Evolutionary conservation across 2,888 invertebrate genomes (phyloP).

Genomic region (Acronicta leporina): DNA sequence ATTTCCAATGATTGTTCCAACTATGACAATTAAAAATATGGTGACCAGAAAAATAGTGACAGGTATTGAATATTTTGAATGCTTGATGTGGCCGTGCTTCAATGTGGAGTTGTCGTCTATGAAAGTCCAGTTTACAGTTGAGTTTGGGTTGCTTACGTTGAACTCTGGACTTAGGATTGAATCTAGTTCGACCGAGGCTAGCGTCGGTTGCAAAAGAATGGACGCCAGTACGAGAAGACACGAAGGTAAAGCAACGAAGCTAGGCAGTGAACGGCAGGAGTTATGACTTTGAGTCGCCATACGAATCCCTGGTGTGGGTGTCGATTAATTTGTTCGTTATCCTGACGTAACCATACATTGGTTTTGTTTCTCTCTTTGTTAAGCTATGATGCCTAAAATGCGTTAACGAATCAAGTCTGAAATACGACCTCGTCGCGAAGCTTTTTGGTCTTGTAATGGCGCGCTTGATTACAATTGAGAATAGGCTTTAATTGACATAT

Average conservation of each 20-base stretch:
- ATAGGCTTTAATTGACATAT: conserved; percentile 83
- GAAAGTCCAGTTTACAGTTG: conserved; percentile 77
- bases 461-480: conserved; percentile 76
- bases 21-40: conserved; percentile 92
- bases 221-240: conserved; percentile 84
- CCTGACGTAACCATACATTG: conserved; percentile 84
- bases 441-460: conserved; percentile 76
- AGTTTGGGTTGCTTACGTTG: conserved; percentile 71
- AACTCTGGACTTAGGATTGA: conserved; percentile 64
- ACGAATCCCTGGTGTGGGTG: conserved; percentile 85
- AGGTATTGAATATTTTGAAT: conserved; percentile 80
- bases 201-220: conserved; percentile 73
- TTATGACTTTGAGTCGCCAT: conserved; percentile 87
- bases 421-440: conserved; percentile 79
- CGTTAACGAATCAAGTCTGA: conserved; percentile 78
- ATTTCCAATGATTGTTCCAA: conserved; percentile 96
- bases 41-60: conserved; percentile 92
- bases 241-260: conserved; percentile 89
- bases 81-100: conserved; percentile 74
- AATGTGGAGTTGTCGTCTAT: conserved; percentile 72
- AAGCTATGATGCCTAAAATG: conserved; percentile 51
- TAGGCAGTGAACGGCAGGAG: conserved; percentile 84
- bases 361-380: conserved; percentile 67
- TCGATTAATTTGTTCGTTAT: conserved; percentile 75
- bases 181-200: conserved; percentile 74